A percentile compares a stretch with the other conserved stretches of the same genome.
Evolutionary conservation across 2,888 invertebrate species (phyloP).

Genomic region (Drosophila falleni): DNA sequence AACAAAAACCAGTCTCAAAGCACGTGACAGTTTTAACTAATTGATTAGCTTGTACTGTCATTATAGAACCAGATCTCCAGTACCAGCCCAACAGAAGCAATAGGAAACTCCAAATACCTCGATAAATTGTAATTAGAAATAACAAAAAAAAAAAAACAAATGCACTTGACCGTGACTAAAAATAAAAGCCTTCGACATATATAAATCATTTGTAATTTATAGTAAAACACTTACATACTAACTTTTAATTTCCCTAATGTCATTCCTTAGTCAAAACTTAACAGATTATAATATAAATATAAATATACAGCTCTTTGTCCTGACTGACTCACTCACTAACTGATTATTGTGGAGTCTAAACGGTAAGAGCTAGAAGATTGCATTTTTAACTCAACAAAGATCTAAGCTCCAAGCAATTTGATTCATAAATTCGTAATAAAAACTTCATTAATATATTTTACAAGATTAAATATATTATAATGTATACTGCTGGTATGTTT

Average conservation of each 20-base stretch:
- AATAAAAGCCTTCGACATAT: background rate
- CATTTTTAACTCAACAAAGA: too few species aligned
- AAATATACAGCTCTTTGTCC: too few species aligned
- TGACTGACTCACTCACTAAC: too few species aligned
- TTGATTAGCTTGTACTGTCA: constrained; percentile 6
- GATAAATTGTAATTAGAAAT: constrained; percentile 12
- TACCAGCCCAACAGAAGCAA: background rate
- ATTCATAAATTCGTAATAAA: too few species aligned
- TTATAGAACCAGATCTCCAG: constrained; percentile 23
- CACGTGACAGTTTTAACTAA: constrained; percentile 47
- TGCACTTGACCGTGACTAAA: constrained; percentile 34
- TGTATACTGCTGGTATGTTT: background rate
- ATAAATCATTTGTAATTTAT: background rate
- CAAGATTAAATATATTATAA: background rate
- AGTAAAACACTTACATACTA: background rate
- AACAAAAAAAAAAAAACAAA: constrained; percentile 5
- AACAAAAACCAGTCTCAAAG: constrained; percentile 9
- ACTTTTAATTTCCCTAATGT: background rate
- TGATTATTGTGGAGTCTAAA: too few species aligned
- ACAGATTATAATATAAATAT: background rate
- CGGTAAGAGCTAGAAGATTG: too few species aligned
- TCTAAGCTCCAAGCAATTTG: too few species aligned
- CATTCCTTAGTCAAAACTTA: background rate
- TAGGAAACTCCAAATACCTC: constrained; percentile 1
- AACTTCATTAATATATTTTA: background rate